Conservation (phyloP, 2,113 vertebrate genomes). For the Phycodurus eques region DNA sequence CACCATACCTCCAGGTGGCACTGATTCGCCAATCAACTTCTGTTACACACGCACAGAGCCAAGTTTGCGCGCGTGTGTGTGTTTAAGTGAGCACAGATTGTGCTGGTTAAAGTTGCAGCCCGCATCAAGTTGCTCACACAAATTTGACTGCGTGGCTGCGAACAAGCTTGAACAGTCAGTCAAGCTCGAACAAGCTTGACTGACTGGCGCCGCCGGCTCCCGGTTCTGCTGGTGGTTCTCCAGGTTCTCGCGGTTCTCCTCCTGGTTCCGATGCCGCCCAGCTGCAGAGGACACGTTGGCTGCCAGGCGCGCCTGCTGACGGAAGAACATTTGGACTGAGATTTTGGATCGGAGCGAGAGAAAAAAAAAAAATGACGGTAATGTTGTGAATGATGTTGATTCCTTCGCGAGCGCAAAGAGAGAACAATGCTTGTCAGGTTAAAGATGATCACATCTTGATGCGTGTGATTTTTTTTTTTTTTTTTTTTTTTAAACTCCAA, state of each 20-base stretch:
- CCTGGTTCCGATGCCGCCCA: neutral
- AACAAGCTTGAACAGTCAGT: neutral
- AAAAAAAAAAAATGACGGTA: neutral
- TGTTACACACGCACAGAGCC: neutral
- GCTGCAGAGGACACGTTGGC: neutral
- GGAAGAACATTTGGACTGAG: neutral
- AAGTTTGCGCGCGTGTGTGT: neutral
- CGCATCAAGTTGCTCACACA: neutral
- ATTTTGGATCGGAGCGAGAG: too few species aligned
- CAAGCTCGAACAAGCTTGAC: neutral
- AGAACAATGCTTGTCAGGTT: too few species aligned
- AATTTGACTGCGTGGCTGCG: neutral
- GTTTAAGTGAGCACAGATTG: neutral
- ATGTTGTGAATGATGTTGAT: neutral
- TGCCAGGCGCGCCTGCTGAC: neutral
- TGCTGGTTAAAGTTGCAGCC: neutral
- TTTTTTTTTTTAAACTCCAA: too few species aligned
- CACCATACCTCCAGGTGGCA: neutral
- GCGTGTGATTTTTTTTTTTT: too few species aligned
- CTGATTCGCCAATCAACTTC: neutral
- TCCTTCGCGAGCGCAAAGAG: neutral
- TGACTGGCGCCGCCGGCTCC: neutral
- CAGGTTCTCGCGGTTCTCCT: too few species aligned
- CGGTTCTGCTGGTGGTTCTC: neutral
- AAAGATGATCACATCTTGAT: too few species aligned